These are phyloP conservation scores for Vanacampus margaritifer DNA, from an alignment of 2,113 vertebrate genomes.

Conservation along the genomic window DNA sequence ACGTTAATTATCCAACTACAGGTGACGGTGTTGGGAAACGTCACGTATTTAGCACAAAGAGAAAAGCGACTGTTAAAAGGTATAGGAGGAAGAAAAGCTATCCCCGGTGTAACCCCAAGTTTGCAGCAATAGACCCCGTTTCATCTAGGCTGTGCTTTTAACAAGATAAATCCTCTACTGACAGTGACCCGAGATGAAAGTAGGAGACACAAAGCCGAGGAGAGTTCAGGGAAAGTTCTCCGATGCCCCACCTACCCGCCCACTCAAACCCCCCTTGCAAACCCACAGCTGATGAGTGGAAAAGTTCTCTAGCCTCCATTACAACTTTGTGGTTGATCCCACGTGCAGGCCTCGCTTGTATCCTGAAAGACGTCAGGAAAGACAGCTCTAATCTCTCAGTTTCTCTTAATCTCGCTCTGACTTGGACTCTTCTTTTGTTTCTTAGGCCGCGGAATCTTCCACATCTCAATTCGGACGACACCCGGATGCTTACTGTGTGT, in stretches of 20 bases:
- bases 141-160: slow-evolving; percentile 58
- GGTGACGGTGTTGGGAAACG: slow-evolving; percentile 27
- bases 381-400: slow-evolving; percentile 67
- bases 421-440: slow-evolving; percentile 70
- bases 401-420: slow-evolving; percentile 43
- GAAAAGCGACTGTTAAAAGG: slow-evolving; percentile 27
- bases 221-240: slow-evolving; percentile 74
- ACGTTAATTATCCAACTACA: slow-evolving; percentile 45
- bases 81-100: slow-evolving; percentile 20
- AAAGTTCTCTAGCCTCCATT: slow-evolving; percentile 62
- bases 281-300: slow-evolving; percentile 21
- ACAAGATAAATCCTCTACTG: slow-evolving; percentile 65
- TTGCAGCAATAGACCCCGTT: slow-evolving; percentile 41
- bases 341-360: slow-evolving; percentile 49
- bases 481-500: slow-evolving; percentile 15
- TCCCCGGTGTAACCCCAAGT: slow-evolving; percentile 21
- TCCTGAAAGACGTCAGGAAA: slow-evolving; percentile 53
- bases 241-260: slow-evolving; percentile 38
- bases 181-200: slow-evolving; percentile 75
- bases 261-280: slow-evolving; percentile 45
- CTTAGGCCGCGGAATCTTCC: slow-evolving; percentile 64
- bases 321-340: slow-evolving; percentile 64
- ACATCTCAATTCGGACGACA: slow-evolving; percentile 63
- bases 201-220: slow-evolving; percentile 50
- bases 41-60: slow-evolving; percentile 45